Evolutionary conservation across 2,797 vertebrate genomes (phyloP), one percentile per base, ranked within the genome.

Genomic region (Myotis vivesi): DNA sequence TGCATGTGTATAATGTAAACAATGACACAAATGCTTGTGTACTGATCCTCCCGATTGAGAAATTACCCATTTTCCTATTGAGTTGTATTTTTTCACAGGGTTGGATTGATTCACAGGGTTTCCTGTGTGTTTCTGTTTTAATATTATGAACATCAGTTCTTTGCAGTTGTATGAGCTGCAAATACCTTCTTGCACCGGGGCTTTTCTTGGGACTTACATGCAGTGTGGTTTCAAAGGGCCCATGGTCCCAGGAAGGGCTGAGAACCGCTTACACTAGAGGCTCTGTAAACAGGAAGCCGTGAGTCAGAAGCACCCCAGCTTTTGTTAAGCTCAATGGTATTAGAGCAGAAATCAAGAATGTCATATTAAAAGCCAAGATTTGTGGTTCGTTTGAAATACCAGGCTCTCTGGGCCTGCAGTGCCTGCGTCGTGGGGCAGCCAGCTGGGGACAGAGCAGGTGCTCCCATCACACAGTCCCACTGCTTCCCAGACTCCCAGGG

Each of bases 61-160:
- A 22, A 38, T 30, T 28, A 30, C 22, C 59, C 59, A 13, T 8
- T 75, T 81, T 87, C 75, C 51, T 49, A 9, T 7, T 57, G 85
- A n/a, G 44, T 23, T 77, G 20, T 76, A 55, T 36, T 12, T 10
- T 76, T 84, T 71, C 89, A 59, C 9, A n/a, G 44, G 44, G 44
- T 44, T 88, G 33, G 79, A 77, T 90, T 41, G 44, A 87, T 84
- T 89, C 53, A 19, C 62, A 6, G 4, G 13, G 10, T 23, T 51
- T 93, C 62, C n/a, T 49, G 25, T 30, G 81, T 85, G 55, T 36
- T 90, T 84, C 28, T 49, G 11, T 68, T 73, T 66, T 36, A 86
- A 80, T 36, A 84, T 69, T 91, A 83, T 80, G 68, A 88, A 81
- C 87, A 66, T 77, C 77, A 76, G 36, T 82, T 64, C 38, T 94